These are phyloP conservation scores for Artemia sinica DNA, from an alignment of 2,888 invertebrate genomes.

Conservation along the genomic window DNA sequence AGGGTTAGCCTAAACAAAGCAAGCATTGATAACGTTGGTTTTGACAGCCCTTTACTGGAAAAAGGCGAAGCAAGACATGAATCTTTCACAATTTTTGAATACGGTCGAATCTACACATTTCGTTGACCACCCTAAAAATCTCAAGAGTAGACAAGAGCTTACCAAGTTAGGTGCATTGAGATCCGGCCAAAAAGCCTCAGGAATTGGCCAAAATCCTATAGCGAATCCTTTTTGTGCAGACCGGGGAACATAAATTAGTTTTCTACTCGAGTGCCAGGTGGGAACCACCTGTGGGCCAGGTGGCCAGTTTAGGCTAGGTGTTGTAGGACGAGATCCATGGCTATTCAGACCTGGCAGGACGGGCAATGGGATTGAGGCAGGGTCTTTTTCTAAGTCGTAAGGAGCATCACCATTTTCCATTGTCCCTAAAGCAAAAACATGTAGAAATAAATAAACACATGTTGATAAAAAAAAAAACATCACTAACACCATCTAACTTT, in stretches of 20 bases:
- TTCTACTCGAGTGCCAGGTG: conserved; percentile 71
- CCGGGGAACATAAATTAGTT: conserved; percentile 78
- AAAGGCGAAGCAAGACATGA: too few relatives aligned
- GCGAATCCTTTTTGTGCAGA: conserved; percentile 78
- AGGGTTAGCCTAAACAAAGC: too few relatives aligned
- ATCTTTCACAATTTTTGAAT: too few relatives aligned
- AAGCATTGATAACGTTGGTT: too few relatives aligned
- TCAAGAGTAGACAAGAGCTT: conserved; percentile 28
- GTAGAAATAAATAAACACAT: not conserved
- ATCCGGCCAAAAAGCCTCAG: conserved; percentile 96
- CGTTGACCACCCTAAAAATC: too few relatives aligned
- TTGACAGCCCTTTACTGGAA: too few relatives aligned
- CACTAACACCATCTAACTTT: too few relatives aligned
- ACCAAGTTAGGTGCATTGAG: conserved; percentile 62
- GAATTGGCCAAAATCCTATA: conserved; percentile 95
- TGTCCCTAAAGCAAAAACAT: not conserved
- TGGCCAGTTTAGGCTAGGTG: not conserved
- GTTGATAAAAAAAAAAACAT: too few relatives aligned
- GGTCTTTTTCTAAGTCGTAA: conserved; percentile 6
- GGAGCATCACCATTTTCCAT: conserved; percentile 10
- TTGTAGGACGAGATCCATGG: not conserved
- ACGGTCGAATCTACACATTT: too few relatives aligned
- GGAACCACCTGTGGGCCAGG: not conserved
- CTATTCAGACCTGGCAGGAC: not conserved
- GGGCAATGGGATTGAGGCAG: not conserved